Evolutionary conservation across 1,140 invertebrate genomes (phyloP).

Genomic region (Halyomorpha halys): DNA sequence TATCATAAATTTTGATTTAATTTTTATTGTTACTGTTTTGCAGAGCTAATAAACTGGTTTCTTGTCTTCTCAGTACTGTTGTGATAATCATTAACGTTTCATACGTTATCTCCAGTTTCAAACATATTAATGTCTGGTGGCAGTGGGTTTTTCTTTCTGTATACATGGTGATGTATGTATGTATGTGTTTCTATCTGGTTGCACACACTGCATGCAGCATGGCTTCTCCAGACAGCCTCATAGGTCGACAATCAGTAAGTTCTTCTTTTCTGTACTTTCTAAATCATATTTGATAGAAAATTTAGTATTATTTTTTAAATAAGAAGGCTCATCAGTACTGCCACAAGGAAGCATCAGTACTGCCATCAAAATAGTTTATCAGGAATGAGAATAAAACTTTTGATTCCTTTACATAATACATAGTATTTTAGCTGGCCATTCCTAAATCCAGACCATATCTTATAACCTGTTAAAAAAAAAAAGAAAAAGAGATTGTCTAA

Average conservation of each 20-base stretch:
- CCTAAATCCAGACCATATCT: no score
- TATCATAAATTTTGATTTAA: not conserved
- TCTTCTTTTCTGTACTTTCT: not conserved
- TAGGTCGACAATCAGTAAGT: constrained; percentile 13
- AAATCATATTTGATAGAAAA: no score
- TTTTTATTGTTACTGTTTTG: constrained; percentile 30
- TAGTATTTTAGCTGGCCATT: no score
- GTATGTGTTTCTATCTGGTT: constrained; percentile 24
- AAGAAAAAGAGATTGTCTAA: no score
- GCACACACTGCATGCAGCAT: constrained; percentile 24
- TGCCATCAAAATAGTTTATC: no score
- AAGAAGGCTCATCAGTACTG: no score
- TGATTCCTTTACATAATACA: no score
- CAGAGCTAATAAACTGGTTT: constrained; percentile 56
- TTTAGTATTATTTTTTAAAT: no score
- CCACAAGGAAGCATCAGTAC: no score
- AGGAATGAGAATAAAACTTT: no score
- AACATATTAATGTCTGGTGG: constrained; percentile 24
- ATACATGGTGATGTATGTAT: constrained; percentile 22
- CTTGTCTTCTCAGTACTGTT: constrained; percentile 52
- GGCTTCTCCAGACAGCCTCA: constrained; percentile 19
- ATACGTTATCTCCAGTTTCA: constrained; percentile 56
- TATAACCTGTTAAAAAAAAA: no score
- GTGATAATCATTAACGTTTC: constrained; percentile 76
- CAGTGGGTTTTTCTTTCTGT: constrained; percentile 10